Conservation (phyloP, 2,888 invertebrate genomes). For the Candidula unifasciata region DNA sequence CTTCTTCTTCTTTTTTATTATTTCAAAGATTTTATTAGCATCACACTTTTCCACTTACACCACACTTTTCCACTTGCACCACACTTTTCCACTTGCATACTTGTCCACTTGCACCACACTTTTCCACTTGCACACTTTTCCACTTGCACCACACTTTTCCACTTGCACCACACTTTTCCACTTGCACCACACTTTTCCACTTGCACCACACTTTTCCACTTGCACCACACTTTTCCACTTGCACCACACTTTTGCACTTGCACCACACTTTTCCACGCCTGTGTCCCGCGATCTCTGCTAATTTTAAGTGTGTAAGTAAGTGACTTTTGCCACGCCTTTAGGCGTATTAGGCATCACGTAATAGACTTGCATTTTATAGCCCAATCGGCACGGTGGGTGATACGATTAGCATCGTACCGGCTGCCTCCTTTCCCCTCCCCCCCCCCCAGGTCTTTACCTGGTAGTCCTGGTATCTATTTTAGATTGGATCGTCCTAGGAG, state of each 20-base stretch:
- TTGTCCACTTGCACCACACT: neutral
- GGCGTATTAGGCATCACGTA: too few species aligned
- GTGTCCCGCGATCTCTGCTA: too few species aligned
- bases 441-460: too few species aligned
- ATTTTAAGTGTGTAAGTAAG: too few species aligned
- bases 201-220: slow-evolving; percentile 3
- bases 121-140: neutral
- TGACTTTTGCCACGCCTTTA: too few species aligned
- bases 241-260: neutral
- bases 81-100: neutral
- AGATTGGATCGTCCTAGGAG: too few species aligned
- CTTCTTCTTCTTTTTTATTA: neutral
- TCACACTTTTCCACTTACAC: neutral
- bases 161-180: neutral
- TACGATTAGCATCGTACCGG: too few species aligned
- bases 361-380: too few species aligned
- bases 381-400: too few species aligned
- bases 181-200: slow-evolving; percentile 5
- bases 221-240: neutral
- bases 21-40: neutral
- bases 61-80: too few species aligned
- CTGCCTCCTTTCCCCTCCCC: too few species aligned
- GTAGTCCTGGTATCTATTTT: too few species aligned
- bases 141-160: neutral
- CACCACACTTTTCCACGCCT: neutral